phyloP scores from a whole-genome alignment of 2,113 vertebrate genomes.

The Saccopteryx bilineata region DNA sequence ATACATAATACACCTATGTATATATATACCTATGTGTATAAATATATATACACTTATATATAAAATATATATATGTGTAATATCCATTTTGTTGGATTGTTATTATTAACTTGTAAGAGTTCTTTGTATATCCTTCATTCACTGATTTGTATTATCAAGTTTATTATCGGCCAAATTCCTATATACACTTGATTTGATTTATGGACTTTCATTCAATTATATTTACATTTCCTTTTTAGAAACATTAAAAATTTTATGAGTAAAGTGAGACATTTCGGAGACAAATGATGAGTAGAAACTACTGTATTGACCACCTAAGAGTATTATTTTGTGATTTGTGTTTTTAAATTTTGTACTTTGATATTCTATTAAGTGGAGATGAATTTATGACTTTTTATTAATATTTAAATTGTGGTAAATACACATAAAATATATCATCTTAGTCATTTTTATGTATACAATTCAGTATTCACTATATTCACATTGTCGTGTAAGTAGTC shows the following conservation, averaged over 20 bases:
- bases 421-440: not conserved
- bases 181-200: not conserved
- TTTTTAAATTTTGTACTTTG: not conserved
- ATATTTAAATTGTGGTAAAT: not conserved
- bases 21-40: not conserved
- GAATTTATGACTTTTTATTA: not conserved
- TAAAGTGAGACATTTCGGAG: slow-evolving; percentile 11
- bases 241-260: not conserved
- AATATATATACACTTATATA: not conserved
- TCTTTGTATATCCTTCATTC: not conserved
- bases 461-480: not conserved
- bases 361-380: not conserved
- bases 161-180: not conserved
- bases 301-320: not conserved
- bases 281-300: not conserved
- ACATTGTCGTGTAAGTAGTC: not conserved
- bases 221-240: not conserved
- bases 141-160: not conserved
- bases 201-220: not conserved
- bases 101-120: not conserved
- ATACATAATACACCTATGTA: not conserved
- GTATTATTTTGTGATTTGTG: not conserved
- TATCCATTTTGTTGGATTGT: not conserved
- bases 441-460: not conserved
- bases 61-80: not conserved